A percentile compares a stretch with the other conserved stretches of the same genome.
Evolutionary conservation across 2,888 invertebrate species (phyloP).

Genomic region (Ferdinandea cuprea): DNA sequence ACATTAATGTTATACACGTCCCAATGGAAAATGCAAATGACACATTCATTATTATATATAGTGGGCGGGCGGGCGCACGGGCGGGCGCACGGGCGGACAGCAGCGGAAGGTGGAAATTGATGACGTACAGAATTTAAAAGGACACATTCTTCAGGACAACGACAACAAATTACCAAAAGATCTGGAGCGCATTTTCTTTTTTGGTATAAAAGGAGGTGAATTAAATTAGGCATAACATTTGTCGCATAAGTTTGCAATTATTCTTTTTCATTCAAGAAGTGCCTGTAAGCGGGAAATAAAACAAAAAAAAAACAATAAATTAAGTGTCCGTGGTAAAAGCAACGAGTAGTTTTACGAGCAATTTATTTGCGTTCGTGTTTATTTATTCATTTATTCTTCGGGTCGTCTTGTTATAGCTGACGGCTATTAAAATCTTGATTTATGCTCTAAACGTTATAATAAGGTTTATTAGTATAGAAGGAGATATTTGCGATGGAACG

Average conservation of each 20-base stretch:
- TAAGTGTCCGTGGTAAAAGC: neutral
- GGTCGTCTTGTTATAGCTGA: neutral
- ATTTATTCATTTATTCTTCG: slow-evolving; percentile 19
- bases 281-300: neutral
- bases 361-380: slow-evolving; percentile 12
- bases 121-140: slow-evolving; percentile 37
- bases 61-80: neutral
- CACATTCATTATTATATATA: slow-evolving; percentile 4
- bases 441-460: neutral
- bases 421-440: neutral
- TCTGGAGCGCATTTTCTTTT: slow-evolving; percentile 14
- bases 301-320: slow-evolving; percentile 14
- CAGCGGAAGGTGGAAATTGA: slow-evolving; percentile 39
- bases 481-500: neutral
- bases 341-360: slow-evolving; percentile 17
- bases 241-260: slow-evolving; percentile 38
- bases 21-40: slow-evolving; percentile 47
- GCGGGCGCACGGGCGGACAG: too few relatives aligned
- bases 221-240: slow-evolving; percentile 34
- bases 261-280: slow-evolving; percentile 15
- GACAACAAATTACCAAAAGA: slow-evolving; percentile 15
- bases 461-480: neutral
- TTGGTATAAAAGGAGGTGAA: slow-evolving; percentile 15
- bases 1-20: neutral
- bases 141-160: slow-evolving; percentile 8